phyloP scores from a whole-genome alignment of 2,797 vertebrate genomes.

The Cetoscarus ocellatus region DNA sequence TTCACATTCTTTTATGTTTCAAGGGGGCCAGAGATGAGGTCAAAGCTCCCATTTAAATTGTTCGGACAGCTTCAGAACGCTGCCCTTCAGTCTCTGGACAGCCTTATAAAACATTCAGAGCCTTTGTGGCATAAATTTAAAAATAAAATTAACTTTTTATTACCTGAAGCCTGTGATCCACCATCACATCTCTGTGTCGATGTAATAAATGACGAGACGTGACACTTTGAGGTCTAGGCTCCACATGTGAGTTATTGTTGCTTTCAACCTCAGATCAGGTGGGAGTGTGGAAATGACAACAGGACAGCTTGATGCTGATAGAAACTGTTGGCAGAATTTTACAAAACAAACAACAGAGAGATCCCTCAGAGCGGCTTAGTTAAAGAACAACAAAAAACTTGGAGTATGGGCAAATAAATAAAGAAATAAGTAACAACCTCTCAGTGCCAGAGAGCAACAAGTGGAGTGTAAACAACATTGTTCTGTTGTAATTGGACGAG shows the following conservation, averaged over 20 bases:
- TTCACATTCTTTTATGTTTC: background rate
- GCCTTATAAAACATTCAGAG: slow-evolving; percentile 14
- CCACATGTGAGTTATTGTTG: slow-evolving; percentile 35
- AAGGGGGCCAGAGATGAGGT: background rate
- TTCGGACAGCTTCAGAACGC: background rate
- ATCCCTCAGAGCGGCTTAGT: slow-evolving; percentile 42
- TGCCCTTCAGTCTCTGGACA: slow-evolving; percentile 15
- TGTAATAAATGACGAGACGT: slow-evolving; percentile 25
- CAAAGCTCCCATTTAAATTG: background rate
- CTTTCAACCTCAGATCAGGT: slow-evolving; percentile 22
- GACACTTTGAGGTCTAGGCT: slow-evolving; percentile 9
- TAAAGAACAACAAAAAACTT: slow-evolving; percentile 35
- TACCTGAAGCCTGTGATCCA: slow-evolving; percentile 10
- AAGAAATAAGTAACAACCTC: slow-evolving; percentile 16
- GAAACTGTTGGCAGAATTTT: slow-evolving; percentile 29
- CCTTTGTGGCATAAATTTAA: slow-evolving; percentile 24
- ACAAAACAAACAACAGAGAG: slow-evolving; percentile 15
- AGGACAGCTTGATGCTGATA: slow-evolving; percentile 21
- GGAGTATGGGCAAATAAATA: slow-evolving; percentile 12
- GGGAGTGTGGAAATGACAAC: slow-evolving; percentile 20
- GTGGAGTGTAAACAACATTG: slow-evolving; percentile 45
- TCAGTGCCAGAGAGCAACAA: slow-evolving; percentile 40
- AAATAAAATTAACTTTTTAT: slow-evolving; percentile 22
- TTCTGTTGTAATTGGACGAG: slow-evolving; percentile 19
- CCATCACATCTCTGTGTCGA: slow-evolving; percentile 23